Base-by-base conservation (phyloP, 2,888 invertebrate genomes). In the Thereva nobilitata region DNA sequence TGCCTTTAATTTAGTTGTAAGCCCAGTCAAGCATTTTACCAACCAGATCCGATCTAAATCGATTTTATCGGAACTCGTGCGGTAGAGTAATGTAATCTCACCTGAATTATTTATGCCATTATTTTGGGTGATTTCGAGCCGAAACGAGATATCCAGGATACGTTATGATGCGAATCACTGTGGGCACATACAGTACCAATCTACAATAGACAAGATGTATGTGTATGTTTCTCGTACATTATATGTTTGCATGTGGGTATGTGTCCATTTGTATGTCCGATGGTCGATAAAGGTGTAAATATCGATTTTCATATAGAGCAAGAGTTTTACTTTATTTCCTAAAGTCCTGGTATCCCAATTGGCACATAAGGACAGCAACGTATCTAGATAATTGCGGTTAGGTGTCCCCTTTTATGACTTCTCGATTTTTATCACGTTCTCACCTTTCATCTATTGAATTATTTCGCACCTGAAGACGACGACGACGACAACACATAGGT, bases 101-200 rank as follows among this genome's bases (percentile, higher is more conserved):
- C 7, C 57, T 59, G 57, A 59, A 59, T 59, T 59, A 59, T 59
- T 59, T 59, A 59, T 59, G 47, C 47, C 57, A 59, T 59, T 59
- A 59, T 59, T 59, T 59, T 47, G 47, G 57, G 57, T 47, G 47
- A 59, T 59, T 59, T 59, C 35, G 34, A 35, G 50, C 6, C 34
- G 23, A n/a, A 23, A 23, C 12, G 9, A 23, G 7, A 23, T 5
- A 50, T 23, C 6, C 34, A 50, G 34, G 35, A 5, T n/a, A 12
- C 9, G 10, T 47, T 10, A 10, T 47, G 47, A 47, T 47, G n/a
- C 42, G 42, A 42, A n/a, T 9, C 42, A 9, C 42, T 42, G n/a
- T 42, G n/a, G 42, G 7, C 7, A 42, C n/a, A 42, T 7, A 42
- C n/a, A 42, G 7, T 42, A n/a, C 42, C 23, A 23, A 23, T 23